Conservation (phyloP, 2,888 invertebrate genomes). For the Vanessa cardui region DNA sequence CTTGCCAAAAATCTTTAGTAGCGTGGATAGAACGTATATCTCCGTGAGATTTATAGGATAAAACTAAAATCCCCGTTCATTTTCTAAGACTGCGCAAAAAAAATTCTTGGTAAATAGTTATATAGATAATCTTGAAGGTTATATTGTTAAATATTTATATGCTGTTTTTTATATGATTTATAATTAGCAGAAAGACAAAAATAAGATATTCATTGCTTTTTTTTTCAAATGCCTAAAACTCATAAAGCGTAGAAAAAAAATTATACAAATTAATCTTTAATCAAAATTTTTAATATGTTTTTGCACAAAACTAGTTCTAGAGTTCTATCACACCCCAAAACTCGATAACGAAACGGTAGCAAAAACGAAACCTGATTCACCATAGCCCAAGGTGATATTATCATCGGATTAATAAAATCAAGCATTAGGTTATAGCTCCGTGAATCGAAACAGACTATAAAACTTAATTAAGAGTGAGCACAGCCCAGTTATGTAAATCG, state of each 20-base stretch:
- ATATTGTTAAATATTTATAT: too few species aligned
- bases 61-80: not conserved
- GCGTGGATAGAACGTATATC: conserved; percentile 1
- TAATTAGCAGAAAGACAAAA: too few species aligned
- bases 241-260: not conserved
- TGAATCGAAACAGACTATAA: conserved; percentile 51
- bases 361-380: conserved; percentile 23
- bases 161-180: too few species aligned
- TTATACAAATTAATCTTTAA: not conserved
- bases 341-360: not conserved
- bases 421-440: conserved; percentile 36
- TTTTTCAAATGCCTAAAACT: too few species aligned
- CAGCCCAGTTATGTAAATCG: conserved; percentile 66
- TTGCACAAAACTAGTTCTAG: not conserved
- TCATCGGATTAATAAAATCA: conserved; percentile 21
- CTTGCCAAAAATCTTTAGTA: conserved; percentile 32
- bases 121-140: not conserved
- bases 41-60: conserved; percentile 7
- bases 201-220: too few species aligned
- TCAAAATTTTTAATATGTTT: not conserved
- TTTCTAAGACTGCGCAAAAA: conserved; percentile 1
- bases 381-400: conserved; percentile 17
- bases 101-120: not conserved
- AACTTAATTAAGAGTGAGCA: conserved; percentile 63
- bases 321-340: not conserved